A percentile compares a stretch with the other conserved stretches of the same genome.
Conservation (phyloP, 1,140 invertebrate species). For the Platorchestia sp. region DNA sequence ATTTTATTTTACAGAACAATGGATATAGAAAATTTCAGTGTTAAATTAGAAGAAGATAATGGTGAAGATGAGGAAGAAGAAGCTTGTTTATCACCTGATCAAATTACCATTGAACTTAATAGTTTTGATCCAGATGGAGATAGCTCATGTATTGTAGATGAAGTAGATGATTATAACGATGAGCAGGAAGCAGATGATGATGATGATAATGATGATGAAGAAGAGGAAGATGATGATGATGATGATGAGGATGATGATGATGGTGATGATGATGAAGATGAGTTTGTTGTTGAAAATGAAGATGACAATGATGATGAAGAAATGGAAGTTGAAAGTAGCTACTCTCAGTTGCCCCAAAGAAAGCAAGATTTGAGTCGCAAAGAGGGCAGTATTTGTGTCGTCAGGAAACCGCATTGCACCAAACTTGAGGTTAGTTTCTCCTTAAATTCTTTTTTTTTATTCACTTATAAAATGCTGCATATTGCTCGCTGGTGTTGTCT, state of each 20-base stretch:
- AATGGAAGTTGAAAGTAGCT: neutral
- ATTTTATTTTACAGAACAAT: neutral
- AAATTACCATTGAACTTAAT: slow-evolving; percentile 33
- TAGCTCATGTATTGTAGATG: neutral
- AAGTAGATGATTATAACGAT: neutral
- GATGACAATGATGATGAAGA: neutral
- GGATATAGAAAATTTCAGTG: neutral
- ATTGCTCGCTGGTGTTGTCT: neutral
- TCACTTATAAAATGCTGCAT: neutral
- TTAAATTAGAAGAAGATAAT: slow-evolving; percentile 13
- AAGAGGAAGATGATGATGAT: neutral
- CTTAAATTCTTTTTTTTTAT: neutral
- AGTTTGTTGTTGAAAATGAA: neutral
- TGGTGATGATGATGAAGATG: neutral
- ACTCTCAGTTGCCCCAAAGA: neutral
- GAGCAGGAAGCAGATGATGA: neutral
- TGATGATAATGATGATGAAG: neutral
- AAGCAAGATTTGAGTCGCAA: neutral
- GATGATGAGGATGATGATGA: slow-evolving; percentile 18
- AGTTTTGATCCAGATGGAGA: neutral
- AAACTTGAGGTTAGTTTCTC: slow-evolving; percentile 45
- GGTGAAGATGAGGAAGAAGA: too few relatives aligned
- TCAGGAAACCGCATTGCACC: slow-evolving; percentile 12
- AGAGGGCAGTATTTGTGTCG: neutral
- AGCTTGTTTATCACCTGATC: neutral